Evolutionary conservation across 1,140 invertebrate genomes (phyloP), one percentile per base, ranked within the genome.

Genomic region (Pseudomyrmex pallidus): DNA sequence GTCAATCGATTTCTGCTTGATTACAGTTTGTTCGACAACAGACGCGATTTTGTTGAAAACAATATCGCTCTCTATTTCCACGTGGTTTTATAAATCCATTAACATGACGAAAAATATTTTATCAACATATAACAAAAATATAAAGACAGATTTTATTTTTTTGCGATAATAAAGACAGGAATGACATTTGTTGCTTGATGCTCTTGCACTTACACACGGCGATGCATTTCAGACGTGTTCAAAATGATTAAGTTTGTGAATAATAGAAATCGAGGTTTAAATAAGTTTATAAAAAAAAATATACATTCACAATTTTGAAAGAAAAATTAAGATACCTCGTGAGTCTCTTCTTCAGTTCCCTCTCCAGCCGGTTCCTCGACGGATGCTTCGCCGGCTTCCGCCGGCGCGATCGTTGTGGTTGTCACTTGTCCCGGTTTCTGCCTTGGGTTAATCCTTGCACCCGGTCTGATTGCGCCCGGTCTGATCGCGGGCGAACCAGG

Each of bases 401-500:
- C 92, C 82, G 77, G 93, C 0, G 76, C 54, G 0, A 85, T 89
- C 7, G 94, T 94, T 0, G 94, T 93, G 0, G 95, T 95, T 0
- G 93, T 93, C 0, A 90, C 17, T 57, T 93, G 94, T 35, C 93
- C 94, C 13, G 93, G 91, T 83, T 95, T 94, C 25, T 93, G 92
- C 83, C 95, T 94, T 0, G 96, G 83, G 84, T 95, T 96, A 2
- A 96, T 91, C 56, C 95, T 70, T n/a, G 22, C 62, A 12, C 66
- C 82, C 0, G 82, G 85, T 56, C 74, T 84, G n/a, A 87, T 94
- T 3, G 95, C 95, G 12, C 95, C 95, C 5, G 95, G 95, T 83
- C 96, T 94, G 48, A 96, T 89, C 0, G 90, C 61, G 10, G 90
- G 82, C 22, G 88, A 85, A 0, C 92, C 85, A 1, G 92, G 89